These are phyloP conservation scores for Salmo trutta DNA, from an alignment of 2,797 vertebrate species.

Conservation along the genomic window DNA sequence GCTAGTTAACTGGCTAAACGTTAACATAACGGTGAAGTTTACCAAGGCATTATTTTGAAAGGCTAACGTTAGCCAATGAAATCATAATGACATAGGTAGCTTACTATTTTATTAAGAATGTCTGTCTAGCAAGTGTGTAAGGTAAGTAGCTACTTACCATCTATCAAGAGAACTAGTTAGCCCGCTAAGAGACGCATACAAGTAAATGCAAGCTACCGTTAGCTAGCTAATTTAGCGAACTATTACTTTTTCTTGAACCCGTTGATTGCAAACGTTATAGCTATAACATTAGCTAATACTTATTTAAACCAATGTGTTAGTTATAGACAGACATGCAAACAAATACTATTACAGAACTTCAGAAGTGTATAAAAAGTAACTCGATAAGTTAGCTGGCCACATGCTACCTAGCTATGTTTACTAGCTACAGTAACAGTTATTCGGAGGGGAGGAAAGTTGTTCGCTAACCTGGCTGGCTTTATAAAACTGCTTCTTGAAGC, in stretches of 20 bases:
- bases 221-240: too few relatives aligned
- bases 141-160: too few relatives aligned
- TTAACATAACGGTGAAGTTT: not conserved
- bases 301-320: not conserved
- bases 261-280: not conserved
- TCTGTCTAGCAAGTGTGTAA: too few relatives aligned
- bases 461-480: constrained; percentile 94
- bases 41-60: not conserved
- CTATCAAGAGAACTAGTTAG: too few relatives aligned
- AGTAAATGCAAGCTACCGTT: too few relatives aligned
- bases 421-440: constrained; percentile 42
- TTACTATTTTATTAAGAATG: too few relatives aligned
- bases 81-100: too few relatives aligned
- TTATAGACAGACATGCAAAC: not conserved
- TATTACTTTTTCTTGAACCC: too few relatives aligned
- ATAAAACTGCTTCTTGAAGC: constrained; percentile 98
- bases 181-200: too few relatives aligned
- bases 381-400: not conserved
- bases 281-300: not conserved
- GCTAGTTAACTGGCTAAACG: not conserved
- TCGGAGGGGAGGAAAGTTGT: constrained; percentile 47
- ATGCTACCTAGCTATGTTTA: constrained; percentile 48
- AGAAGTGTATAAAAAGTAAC: not conserved
- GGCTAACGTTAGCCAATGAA: too few relatives aligned
- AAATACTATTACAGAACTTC: not conserved